phyloP scores from a whole-genome alignment of 2,888 invertebrate genomes.

The Athalia circularis region DNA sequence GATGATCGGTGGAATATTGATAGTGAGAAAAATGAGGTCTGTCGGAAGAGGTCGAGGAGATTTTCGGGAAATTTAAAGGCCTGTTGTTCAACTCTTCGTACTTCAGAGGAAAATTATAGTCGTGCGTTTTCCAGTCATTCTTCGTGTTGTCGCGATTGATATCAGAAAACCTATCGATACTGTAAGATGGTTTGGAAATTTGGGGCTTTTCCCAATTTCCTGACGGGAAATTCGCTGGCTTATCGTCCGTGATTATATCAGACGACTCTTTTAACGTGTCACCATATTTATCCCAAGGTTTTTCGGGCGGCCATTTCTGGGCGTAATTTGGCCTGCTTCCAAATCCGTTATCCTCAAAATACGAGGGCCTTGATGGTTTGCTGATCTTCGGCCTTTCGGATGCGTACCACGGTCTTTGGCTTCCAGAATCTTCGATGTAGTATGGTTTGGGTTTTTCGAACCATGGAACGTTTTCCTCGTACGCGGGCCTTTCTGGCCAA shows the following conservation, averaged over 20 bases:
- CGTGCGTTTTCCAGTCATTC: conserved; percentile 61
- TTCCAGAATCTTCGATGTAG: conserved; percentile 59
- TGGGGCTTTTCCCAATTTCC: conserved; percentile 63
- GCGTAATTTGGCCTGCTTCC: conserved; percentile 63
- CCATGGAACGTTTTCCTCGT: conserved; percentile 65
- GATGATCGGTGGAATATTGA: conserved; percentile 72
- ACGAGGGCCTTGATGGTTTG: conserved; percentile 55
- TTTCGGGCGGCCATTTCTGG: conserved; percentile 73
- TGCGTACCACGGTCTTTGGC: conserved; percentile 61
- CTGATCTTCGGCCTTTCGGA: conserved; percentile 33
- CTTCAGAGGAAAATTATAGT: conserved; percentile 59
- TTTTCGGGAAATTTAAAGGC: conserved; percentile 52
- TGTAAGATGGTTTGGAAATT: conserved; percentile 57
- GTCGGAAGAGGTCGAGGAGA: conserved; percentile 50
- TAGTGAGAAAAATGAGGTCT: conserved; percentile 75
- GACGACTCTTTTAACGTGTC: conserved; percentile 66
- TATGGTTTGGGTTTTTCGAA: conserved; percentile 67
- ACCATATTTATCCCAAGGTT: conserved; percentile 71
- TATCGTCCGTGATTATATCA: conserved; percentile 78
- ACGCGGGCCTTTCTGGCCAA: conserved; percentile 63
- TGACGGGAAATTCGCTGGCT: conserved; percentile 76
- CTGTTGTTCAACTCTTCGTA: conserved; percentile 56
- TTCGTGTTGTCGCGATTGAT: conserved; percentile 52
- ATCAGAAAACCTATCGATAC: conserved; percentile 58
- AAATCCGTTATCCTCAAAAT: conserved; percentile 59